Evolutionary conservation across 2,888 invertebrate species (phyloP).

Genomic region (Drosophila leonis): DNA sequence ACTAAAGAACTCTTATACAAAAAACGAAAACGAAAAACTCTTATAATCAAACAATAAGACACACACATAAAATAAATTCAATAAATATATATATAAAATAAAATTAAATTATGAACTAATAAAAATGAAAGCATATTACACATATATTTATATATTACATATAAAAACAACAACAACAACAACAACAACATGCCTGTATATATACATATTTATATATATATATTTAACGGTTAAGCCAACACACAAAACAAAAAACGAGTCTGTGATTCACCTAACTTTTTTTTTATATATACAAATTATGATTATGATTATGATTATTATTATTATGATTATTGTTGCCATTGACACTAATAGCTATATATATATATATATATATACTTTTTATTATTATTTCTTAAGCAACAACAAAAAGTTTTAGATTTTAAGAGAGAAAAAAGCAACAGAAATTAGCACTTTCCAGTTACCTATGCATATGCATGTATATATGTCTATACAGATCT

Average conservation of each 20-base stretch:
- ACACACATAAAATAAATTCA: slow-evolving; percentile 34
- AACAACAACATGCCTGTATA: slow-evolving; percentile 44
- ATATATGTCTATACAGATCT: slow-evolving; percentile 8
- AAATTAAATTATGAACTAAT: slow-evolving; percentile 61
- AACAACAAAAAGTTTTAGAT: slow-evolving; percentile 34
- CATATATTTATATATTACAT: slow-evolving; percentile 37
- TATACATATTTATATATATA: slow-evolving; percentile 35
- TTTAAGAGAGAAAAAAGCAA: slow-evolving; percentile 34
- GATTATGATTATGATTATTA: slow-evolving; percentile 35
- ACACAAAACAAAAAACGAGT: slow-evolving; percentile 52
- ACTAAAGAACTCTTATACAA: neutral
- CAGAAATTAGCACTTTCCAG: slow-evolving; percentile 9
- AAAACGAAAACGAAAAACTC: slow-evolving; percentile 7
- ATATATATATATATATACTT: neutral
- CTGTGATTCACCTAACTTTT: slow-evolving; percentile 66
- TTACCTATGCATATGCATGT: neutral
- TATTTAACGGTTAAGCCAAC: slow-evolving; percentile 35
- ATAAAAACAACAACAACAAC: slow-evolving; percentile 27
- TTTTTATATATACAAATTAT: slow-evolving; percentile 42
- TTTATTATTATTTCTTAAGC: slow-evolving; percentile 48
- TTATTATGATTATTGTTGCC: slow-evolving; percentile 29
- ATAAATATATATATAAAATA: slow-evolving; percentile 28
- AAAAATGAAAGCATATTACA: slow-evolving; percentile 59
- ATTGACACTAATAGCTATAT: slow-evolving; percentile 43
- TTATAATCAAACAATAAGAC: slow-evolving; percentile 34